These are phyloP conservation scores for Hemitrygon akajei DNA, from an alignment of 2,797 vertebrate genomes.

Conservation along the genomic window DNA sequence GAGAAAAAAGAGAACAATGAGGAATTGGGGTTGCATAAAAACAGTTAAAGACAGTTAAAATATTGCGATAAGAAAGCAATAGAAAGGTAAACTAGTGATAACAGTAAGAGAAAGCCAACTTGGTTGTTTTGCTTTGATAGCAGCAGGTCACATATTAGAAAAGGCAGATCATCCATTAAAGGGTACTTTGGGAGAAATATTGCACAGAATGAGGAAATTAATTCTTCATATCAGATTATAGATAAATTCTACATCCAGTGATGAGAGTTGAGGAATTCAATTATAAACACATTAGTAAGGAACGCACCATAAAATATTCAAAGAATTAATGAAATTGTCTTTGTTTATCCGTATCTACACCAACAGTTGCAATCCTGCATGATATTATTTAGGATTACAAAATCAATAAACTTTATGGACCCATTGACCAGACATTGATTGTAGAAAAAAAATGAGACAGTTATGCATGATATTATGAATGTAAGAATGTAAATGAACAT, in stretches of 20 bases:
- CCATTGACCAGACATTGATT: background rate
- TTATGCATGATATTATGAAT: background rate
- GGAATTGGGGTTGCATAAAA: background rate
- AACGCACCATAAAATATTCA: background rate
- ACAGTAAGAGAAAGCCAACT: background rate
- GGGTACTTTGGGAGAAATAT: background rate
- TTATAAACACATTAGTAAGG: background rate
- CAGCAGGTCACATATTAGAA: background rate
- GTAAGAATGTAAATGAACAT: background rate
- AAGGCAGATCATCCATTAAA: background rate
- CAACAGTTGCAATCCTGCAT: background rate
- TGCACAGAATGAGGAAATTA: constrained; percentile 10
- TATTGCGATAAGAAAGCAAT: background rate
- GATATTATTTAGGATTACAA: background rate
- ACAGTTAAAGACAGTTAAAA: background rate
- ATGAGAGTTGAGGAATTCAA: constrained; percentile 1
- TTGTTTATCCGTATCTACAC: background rate
- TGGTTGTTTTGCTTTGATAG: background rate
- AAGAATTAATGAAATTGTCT: background rate
- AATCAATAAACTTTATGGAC: background rate
- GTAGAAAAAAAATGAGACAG: background rate
- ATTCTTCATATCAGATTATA: background rate
- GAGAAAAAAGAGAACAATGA: background rate
- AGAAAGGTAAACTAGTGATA: background rate
- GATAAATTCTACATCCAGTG: background rate